A percentile compares a stretch with the other conserved stretches of the same genome.
Conservation (phyloP, 2,797 vertebrate genomes). For the Halcyon chelicuti region DNA sequence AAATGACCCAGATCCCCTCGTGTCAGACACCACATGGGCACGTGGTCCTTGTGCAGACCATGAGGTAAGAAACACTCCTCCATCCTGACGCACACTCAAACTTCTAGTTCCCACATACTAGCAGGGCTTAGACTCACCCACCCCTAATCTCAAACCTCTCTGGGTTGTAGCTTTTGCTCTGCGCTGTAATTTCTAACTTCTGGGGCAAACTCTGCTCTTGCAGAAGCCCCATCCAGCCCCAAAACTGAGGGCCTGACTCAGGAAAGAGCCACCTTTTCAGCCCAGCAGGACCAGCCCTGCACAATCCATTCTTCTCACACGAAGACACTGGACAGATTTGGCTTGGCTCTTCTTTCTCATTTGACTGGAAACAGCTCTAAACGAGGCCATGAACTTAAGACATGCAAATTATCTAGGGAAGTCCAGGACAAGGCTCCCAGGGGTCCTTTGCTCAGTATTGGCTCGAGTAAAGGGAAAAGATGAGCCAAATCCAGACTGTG, state of each 20-base stretch:
- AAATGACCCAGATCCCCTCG: background rate
- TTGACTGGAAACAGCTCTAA: conserved; percentile 43
- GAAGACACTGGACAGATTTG: background rate
- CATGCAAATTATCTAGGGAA: conserved; percentile 35
- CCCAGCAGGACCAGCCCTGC: background rate
- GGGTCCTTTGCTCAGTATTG: conserved; percentile 15
- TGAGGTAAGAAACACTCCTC: background rate
- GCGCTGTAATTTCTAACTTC: background rate
- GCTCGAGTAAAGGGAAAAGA: conserved; percentile 37
- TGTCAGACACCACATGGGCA: background rate
- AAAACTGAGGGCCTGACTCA: background rate
- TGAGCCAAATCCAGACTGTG: conserved; percentile 51
- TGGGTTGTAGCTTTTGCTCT: background rate
- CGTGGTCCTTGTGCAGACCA: background rate
- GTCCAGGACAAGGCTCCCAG: conserved; percentile 40
- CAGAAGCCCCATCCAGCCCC: background rate
- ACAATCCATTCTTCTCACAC: background rate
- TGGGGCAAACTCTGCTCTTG: background rate
- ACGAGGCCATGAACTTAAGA: conserved; percentile 9
- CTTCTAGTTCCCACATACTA: background rate
- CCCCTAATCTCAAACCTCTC: background rate
- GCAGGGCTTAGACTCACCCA: background rate
- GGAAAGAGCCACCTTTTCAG: background rate
- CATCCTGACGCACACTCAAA: background rate
- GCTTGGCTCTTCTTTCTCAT: conserved; percentile 5